phyloP scores from a whole-genome alignment of 1,140 invertebrate genomes.

The Teleogryllus occipitalis region DNA sequence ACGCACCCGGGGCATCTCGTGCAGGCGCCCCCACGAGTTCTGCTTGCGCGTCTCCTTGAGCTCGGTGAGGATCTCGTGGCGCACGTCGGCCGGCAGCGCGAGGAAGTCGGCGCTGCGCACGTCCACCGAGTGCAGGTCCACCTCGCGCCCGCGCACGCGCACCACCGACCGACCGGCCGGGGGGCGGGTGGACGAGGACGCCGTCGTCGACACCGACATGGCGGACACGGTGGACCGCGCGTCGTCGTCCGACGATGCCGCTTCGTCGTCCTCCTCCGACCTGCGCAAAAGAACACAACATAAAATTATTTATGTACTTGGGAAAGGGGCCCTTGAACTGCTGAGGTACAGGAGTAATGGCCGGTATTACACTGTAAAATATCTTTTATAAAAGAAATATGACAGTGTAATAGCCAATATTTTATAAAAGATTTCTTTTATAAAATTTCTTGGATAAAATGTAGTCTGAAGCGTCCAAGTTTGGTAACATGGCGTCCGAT shows the following conservation, averaged over 20 bases:
- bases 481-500: too few species aligned
- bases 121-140: slow-evolving; percentile 71
- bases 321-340: too few species aligned
- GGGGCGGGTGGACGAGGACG: too few species aligned
- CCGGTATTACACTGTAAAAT: too few species aligned
- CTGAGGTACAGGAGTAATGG: too few species aligned
- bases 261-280: background rate
- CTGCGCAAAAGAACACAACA: background rate
- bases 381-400: too few species aligned
- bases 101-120: slow-evolving; percentile 69
- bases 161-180: background rate
- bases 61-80: slow-evolving; percentile 87
- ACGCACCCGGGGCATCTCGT: slow-evolving; percentile 68
- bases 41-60: slow-evolving; percentile 85
- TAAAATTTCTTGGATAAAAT: too few species aligned
- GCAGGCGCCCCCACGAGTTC: slow-evolving; percentile 74
- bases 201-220: too few species aligned
- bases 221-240: background rate
- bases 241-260: background rate
- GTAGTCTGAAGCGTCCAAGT: too few species aligned
- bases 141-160: slow-evolving; percentile 15
- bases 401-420: too few species aligned
- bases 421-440: too few species aligned
- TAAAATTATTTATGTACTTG: too few species aligned
- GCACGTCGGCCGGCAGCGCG: slow-evolving; percentile 72